Percentiles rank a stretch among this genome's conserved stretches.
phyloP scores from a whole-genome alignment of 2,797 vertebrate genomes.

The Pelobates cultripes region DNA sequence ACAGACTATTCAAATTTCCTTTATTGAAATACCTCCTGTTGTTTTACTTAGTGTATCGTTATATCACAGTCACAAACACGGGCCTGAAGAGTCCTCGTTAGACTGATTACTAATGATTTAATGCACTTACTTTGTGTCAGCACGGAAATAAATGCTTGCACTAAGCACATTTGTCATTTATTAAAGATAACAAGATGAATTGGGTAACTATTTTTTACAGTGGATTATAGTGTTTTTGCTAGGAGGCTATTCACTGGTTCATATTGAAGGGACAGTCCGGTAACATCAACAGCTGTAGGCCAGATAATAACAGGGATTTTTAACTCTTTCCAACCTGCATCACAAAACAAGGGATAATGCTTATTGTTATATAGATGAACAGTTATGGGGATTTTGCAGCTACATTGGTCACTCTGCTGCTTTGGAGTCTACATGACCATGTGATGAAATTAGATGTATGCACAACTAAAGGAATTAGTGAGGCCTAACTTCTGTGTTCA shows the following conservation, averaged over 20 bases:
- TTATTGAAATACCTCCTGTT: constrained; percentile 38
- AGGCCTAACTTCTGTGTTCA: too few species aligned
- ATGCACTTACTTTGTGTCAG: constrained; percentile 33
- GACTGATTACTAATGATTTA: constrained; percentile 15
- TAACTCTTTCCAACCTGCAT: neutral
- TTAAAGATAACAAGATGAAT: constrained; percentile 49
- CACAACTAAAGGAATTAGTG: too few species aligned
- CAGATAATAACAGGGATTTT: neutral
- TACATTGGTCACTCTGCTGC: too few species aligned
- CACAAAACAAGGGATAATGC: too few species aligned
- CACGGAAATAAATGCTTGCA: constrained; percentile 22
- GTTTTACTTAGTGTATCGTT: constrained; percentile 35
- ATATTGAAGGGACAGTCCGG: neutral
- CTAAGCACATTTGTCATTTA: constrained; percentile 44
- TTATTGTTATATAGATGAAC: too few species aligned
- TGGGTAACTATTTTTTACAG: constrained; percentile 22
- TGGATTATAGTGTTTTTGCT: constrained; percentile 5
- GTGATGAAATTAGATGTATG: too few species aligned
- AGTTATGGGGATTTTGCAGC: too few species aligned
- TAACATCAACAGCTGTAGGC: neutral
- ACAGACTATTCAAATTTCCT: constrained; percentile 26
- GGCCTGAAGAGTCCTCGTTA: constrained; percentile 15
- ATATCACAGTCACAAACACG: constrained; percentile 29
- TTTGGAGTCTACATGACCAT: too few species aligned
- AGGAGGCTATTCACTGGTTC: neutral